Percentiles rank a stretch among this genome's conserved stretches.
Evolutionary conservation across 2,888 invertebrate genomes (phyloP).

Genomic region (Tortrix viridana): DNA sequence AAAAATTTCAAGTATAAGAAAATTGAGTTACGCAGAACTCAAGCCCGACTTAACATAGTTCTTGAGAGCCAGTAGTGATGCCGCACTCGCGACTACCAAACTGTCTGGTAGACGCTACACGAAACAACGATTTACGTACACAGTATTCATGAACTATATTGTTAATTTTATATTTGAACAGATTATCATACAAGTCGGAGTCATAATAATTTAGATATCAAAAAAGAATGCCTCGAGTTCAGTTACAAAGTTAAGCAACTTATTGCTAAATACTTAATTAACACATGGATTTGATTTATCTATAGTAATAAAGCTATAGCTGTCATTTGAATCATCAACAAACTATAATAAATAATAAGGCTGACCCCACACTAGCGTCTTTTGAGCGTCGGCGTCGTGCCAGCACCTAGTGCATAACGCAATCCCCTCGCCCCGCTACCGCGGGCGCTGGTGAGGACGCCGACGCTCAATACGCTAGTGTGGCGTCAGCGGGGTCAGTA

Average conservation of each 20-base stretch:
- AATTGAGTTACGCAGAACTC: no score
- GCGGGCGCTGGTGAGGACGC: no score
- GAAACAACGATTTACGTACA: slow-evolving; percentile 12
- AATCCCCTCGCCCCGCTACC: slow-evolving; percentile 49
- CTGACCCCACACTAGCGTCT: no score
- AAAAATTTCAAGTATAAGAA: no score
- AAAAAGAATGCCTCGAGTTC: neutral
- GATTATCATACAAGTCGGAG: neutral
- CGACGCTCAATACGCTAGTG: no score
- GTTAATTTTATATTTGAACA: slow-evolving; percentile 20
- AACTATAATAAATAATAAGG: slow-evolving; percentile 46
- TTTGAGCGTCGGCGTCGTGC: no score
- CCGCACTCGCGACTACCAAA: neutral
- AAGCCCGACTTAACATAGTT: neutral
- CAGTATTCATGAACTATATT: slow-evolving; percentile 13
- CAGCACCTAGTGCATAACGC: no score
- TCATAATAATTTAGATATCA: neutral
- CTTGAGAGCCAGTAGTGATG: neutral
- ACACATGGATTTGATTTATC: slow-evolving; percentile 20
- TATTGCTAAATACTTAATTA: slow-evolving; percentile 38
- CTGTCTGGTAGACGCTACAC: neutral
- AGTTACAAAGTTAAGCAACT: slow-evolving; percentile 17
- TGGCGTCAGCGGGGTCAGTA: no score
- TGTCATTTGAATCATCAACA: slow-evolving; percentile 48
- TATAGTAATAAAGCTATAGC: slow-evolving; percentile 43